Evolutionary conservation across 2,888 invertebrate species (phyloP), one percentile per base, ranked within the genome.

Genomic region (Syrphus vitripennis): DNA sequence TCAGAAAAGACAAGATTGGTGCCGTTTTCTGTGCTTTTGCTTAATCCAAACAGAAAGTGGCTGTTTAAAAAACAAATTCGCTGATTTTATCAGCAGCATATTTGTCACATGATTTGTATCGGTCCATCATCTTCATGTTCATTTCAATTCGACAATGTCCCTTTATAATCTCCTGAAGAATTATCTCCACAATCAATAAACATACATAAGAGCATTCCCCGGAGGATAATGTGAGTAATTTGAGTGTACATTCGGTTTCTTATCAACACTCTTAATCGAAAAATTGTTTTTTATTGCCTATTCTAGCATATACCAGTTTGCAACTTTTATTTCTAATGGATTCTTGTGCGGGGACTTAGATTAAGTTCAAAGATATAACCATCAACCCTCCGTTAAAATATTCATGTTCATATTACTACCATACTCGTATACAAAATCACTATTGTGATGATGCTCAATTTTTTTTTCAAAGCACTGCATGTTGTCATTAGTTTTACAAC

Each of bases 241-340:
- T 81, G 48, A 84, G 81, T 59, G 34, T 45, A 76, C 59, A 48
- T 72, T 81, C 57, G 72, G 84, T 84, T 77, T 81, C 84, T 81
- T 84, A 84, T 84, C 84, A 45, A 45, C 81, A 81, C 59, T 59
- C 37, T 24, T n/a, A 29, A 76, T 76, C 81, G 67, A 55, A 84
- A 81, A 84, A 81, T 84, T 61, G 75, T 81, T 84, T 84, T 84
- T 84, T 77, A 81, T 81, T 76, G 67, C 67, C 71, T 55, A 76
- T 61, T 72, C n/a, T 55, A 65, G 26, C 53, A 77, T 84, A 76
- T 84, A 81, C 77, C 81, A 67, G 67, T 84, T 84, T 77, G 67
- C 81, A 59, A 77, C 34, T 61, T 65, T 76, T 19, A 69, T 61
- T 77, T 69, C 76, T 81, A 84, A 84, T 84, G 84, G 75, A 80